These are phyloP conservation scores for Laterallus jamaicensis DNA, from an alignment of 2,113 vertebrate genomes.

Conservation along the genomic window DNA sequence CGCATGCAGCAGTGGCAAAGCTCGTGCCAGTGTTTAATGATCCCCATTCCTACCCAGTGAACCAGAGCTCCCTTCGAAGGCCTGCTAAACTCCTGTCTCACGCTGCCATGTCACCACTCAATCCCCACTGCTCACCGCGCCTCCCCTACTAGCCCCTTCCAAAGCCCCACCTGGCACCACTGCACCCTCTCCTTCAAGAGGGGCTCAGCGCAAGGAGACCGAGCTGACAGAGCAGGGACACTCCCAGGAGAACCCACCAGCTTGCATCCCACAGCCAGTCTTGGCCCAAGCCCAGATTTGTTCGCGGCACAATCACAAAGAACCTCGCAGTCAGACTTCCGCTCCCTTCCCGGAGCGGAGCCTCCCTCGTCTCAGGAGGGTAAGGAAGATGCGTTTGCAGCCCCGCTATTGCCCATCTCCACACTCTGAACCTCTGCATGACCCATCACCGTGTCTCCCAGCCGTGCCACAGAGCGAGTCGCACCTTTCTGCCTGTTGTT, in stretches of 20 bases:
- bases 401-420: background rate
- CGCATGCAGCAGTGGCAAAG: background rate
- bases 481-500: constrained; percentile 60
- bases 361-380: background rate
- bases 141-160: background rate
- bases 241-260: background rate
- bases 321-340: background rate
- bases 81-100: accelerated
- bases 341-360: background rate
- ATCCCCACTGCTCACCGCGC: background rate
- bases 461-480: accelerated
- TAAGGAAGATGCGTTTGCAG: background rate
- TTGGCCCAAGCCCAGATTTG: background rate
- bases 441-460: background rate
- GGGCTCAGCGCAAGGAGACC: background rate
- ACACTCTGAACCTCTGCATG: background rate
- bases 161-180: background rate
- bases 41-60: too few species aligned
- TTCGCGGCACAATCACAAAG: background rate
- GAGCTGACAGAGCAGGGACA: background rate
- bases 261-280: background rate
- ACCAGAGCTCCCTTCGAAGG: background rate
- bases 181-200: background rate
- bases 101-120: background rate
- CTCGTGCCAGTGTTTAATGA: accelerated